A percentile compares a stretch with the other conserved stretches of the same genome.
Conservation (phyloP, 2,797 vertebrate genomes). For the Poecilia picta region DNA sequence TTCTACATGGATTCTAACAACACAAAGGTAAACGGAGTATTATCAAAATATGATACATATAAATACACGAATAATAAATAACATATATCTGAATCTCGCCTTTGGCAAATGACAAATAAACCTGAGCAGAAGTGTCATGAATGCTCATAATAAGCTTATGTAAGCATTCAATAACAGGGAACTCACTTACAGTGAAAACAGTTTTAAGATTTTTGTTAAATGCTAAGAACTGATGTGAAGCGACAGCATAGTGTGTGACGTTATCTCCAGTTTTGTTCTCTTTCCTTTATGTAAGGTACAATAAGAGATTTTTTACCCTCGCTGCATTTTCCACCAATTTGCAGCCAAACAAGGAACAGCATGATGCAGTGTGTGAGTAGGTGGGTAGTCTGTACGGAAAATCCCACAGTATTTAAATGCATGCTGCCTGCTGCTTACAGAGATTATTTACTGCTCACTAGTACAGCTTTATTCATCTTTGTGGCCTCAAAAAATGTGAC, state of each 20-base stretch:
- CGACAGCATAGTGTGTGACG: neutral
- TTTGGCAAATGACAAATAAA: neutral
- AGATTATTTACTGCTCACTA: neutral
- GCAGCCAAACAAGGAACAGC: conserved; percentile 4
- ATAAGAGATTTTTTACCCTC: neutral
- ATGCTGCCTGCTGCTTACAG: neutral
- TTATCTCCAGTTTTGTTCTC: neutral
- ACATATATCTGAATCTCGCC: neutral
- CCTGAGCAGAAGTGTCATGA: neutral
- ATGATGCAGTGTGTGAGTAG: neutral
- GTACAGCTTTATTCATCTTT: neutral
- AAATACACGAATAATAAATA: neutral
- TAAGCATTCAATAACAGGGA: neutral
- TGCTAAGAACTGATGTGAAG: neutral
- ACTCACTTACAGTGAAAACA: neutral
- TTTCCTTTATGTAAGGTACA: neutral
- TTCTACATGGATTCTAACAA: neutral
- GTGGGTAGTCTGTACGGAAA: conserved; percentile 1
- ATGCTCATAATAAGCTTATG: neutral
- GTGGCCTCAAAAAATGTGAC: neutral
- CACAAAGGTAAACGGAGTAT: neutral
- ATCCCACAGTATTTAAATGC: conserved; percentile 6
- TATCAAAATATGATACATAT: neutral
- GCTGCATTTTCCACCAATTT: conserved; percentile 3
- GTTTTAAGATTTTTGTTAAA: neutral